phyloP scores from a whole-genome alignment of 2,888 invertebrate genomes.

The Agrochola lota region DNA sequence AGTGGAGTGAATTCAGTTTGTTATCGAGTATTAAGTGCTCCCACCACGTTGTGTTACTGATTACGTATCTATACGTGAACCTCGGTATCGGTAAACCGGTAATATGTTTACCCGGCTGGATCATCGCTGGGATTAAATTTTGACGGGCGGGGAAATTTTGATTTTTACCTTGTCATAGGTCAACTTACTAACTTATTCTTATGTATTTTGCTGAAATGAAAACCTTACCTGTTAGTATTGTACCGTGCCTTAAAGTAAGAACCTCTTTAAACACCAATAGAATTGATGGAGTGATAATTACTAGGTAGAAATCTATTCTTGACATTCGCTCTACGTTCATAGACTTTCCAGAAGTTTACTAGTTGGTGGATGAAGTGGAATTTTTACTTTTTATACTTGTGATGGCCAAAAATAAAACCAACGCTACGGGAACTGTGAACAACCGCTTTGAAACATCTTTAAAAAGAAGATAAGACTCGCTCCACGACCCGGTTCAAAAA shows the following conservation, averaged over 20 bases:
- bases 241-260: neutral
- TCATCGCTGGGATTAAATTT: slow-evolving; percentile 24
- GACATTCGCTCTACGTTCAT: neutral
- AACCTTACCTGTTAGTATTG: too few relatives aligned
- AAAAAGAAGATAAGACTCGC: neutral
- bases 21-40: slow-evolving; percentile 52
- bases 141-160: neutral
- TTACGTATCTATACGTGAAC: neutral
- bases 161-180: neutral
- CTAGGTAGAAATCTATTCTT: neutral
- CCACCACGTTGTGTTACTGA: slow-evolving; percentile 27
- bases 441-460: neutral
- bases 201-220: neutral
- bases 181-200: neutral
- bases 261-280: neutral
- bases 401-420: neutral
- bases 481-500: neutral
- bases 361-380: neutral
- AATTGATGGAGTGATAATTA: too few relatives aligned
- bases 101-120: slow-evolving; percentile 29
- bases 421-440: neutral
- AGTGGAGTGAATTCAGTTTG: slow-evolving; percentile 39
- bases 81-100: slow-evolving; percentile 22
- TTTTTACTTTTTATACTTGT: neutral
- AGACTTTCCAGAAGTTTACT: neutral